phyloP scores from a whole-genome alignment of 2,797 vertebrate genomes.

The Liasis olivaceus region DNA sequence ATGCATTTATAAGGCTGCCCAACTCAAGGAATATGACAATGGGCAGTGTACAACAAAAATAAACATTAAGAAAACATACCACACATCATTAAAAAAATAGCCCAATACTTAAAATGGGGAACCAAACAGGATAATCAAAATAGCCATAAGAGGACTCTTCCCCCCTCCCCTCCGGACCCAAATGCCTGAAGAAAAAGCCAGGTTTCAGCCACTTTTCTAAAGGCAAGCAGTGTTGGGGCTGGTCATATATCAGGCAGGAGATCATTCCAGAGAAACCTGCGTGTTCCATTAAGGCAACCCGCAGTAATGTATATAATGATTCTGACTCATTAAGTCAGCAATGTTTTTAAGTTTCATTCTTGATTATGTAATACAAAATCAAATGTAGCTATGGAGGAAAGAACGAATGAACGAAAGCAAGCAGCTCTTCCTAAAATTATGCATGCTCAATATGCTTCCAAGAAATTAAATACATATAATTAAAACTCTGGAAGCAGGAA shows the following conservation, averaged over 20 bases:
- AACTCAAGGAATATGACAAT: neutral
- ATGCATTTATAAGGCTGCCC: neutral
- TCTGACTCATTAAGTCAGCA: neutral
- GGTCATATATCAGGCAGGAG: neutral
- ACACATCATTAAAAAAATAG: neutral
- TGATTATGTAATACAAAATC: neutral
- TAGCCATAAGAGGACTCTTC: neutral
- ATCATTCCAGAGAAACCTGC: neutral
- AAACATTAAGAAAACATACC: neutral
- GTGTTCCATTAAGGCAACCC: neutral
- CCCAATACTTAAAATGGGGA: neutral
- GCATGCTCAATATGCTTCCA: no score
- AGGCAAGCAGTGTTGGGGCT: neutral
- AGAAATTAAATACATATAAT: no score
- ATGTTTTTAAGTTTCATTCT: neutral
- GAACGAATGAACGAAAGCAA: no score
- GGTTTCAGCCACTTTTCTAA: neutral
- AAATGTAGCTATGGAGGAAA: neutral
- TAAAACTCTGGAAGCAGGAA: neutral
- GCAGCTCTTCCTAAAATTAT: no score
- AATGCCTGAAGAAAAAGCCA: neutral
- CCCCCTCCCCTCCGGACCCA: neutral
- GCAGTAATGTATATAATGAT: neutral
- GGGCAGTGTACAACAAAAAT: neutral
- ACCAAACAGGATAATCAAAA: neutral